Conservation (phyloP, 2,888 invertebrate genomes). For the Chloroclysta siterata region DNA sequence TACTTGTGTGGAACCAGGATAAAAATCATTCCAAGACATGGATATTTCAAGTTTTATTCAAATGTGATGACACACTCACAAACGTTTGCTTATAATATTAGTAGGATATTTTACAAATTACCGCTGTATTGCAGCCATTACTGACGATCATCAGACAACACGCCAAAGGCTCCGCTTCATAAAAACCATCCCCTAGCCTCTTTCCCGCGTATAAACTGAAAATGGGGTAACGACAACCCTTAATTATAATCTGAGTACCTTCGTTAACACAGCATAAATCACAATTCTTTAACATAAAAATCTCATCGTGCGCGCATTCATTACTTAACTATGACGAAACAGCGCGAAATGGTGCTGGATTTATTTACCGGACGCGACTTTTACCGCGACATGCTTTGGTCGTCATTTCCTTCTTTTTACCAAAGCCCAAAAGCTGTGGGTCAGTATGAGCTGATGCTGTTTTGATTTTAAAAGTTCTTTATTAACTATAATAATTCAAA, state of each 20-base stretch:
- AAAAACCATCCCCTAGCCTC: constrained; percentile 20
- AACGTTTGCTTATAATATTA: no score
- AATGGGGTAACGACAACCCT: constrained; percentile 55
- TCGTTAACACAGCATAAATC: constrained; percentile 61
- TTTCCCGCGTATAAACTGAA: constrained; percentile 33
- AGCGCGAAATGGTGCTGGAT: constrained; percentile 47
- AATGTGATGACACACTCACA: no score
- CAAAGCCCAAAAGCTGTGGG: no score
- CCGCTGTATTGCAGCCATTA: not conserved
- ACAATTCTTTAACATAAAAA: constrained; percentile 62
- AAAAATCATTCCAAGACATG: no score
- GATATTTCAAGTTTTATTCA: no score
- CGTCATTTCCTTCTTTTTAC: not conserved
- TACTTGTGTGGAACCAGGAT: no score
- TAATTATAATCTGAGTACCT: constrained; percentile 63
- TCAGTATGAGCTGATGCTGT: no score
- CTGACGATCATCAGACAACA: not conserved
- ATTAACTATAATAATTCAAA: no score
- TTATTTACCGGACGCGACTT: constrained; percentile 28
- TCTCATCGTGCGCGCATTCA: constrained; percentile 58
- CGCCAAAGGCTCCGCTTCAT: constrained; percentile 16
- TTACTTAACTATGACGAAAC: constrained; percentile 60
- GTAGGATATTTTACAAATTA: not conserved
- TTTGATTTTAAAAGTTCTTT: no score
- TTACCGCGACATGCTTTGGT: not conserved